Conservation (phyloP, 2,888 invertebrate genomes). For the Nesidiocoris tenuis region DNA sequence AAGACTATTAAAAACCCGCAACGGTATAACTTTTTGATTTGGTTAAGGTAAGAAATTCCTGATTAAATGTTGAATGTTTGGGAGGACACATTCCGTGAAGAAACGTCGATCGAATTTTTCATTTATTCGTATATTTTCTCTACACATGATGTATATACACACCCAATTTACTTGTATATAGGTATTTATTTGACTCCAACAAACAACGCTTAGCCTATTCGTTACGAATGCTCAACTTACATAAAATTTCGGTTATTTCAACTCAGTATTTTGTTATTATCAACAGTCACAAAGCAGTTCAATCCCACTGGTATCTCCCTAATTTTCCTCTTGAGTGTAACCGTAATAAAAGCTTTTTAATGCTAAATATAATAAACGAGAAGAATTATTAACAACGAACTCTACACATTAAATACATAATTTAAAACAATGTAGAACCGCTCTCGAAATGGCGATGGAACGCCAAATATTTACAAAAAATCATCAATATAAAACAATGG, state of each 20-base stretch:
- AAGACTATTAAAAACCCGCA: no score
- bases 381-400: no score
- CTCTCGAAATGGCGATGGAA: no score
- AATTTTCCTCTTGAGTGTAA: not conserved
- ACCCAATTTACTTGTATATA: not conserved
- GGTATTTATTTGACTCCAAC: slow-evolving; percentile 20
- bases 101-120: no score
- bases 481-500: not conserved
- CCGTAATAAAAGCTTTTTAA: no score
- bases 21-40: no score
- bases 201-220: slow-evolving; percentile 38
- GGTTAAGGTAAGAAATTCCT: no score
- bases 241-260: slow-evolving; percentile 1
- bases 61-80: no score
- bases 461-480: not conserved
- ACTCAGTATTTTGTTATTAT: slow-evolving; percentile 25
- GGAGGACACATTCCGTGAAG: no score
- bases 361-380: no score
- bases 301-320: slow-evolving; percentile 6
- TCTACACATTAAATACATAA: no score
- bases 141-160: slow-evolving; percentile 3
- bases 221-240: slow-evolving; percentile 29
- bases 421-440: no score
- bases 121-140: not conserved
- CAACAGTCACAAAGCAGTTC: slow-evolving; percentile 40